phyloP scores from a whole-genome alignment of 2,888 invertebrate species.

The Toxonevra muliebris region DNA sequence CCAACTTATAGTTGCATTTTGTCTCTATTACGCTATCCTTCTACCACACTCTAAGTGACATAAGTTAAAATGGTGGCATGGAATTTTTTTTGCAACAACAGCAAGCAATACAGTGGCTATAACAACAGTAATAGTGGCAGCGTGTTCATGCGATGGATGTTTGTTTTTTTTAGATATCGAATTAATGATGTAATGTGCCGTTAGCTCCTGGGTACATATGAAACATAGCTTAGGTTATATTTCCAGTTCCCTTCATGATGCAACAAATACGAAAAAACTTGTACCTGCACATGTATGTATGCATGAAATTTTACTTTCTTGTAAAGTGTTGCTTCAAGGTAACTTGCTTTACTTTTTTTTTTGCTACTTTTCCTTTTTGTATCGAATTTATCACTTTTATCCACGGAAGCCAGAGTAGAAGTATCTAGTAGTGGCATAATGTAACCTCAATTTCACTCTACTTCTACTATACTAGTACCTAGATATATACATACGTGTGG shows the following conservation, averaged over 20 bases:
- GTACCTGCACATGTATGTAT: neutral
- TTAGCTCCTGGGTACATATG: neutral
- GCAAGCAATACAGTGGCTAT: neutral
- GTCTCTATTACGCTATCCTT: no score
- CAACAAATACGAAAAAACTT: neutral
- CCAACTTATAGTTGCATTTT: no score
- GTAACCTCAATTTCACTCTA: no score
- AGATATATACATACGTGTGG: no score
- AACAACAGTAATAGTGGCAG: neutral
- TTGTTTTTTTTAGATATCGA: neutral
- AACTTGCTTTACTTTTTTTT: neutral
- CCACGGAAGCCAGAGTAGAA: neutral
- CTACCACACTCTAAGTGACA: no score
- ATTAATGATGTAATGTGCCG: slow-evolving; percentile 28
- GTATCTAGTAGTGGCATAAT: no score
- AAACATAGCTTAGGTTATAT: no score
- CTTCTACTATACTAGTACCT: no score
- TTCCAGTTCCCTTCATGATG: neutral
- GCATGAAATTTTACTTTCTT: neutral
- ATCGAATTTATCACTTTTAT: slow-evolving; percentile 17
- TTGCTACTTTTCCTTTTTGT: slow-evolving; percentile 1
- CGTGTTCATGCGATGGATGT: neutral
- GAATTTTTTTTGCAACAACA: no score
- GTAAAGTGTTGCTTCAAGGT: no score
- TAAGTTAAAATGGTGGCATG: no score